phyloP scores from a whole-genome alignment of 2,888 invertebrate species.

The Embidobia sp. region DNA sequence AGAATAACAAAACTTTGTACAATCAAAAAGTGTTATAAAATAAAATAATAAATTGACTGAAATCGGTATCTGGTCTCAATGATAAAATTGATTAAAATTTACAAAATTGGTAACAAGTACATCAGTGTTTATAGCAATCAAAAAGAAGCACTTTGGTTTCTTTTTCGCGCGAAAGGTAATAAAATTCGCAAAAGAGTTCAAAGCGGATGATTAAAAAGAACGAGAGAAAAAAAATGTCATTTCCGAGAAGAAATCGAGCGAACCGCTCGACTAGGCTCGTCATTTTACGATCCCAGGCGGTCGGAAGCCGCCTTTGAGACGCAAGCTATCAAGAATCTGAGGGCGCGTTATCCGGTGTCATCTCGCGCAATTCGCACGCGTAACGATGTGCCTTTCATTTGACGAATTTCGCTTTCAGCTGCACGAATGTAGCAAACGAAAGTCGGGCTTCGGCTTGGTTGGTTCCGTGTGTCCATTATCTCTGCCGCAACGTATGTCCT shows the following conservation, averaged over 20 bases:
- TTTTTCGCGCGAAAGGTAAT: no score
- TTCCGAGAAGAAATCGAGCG: conserved; percentile 15
- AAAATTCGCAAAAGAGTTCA: conserved; percentile 1
- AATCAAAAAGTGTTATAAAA: no score
- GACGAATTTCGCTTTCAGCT: conserved; percentile 44
- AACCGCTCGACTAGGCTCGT: neutral
- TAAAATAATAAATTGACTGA: no score
- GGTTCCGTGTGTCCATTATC: no score
- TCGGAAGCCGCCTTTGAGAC: conserved; percentile 15
- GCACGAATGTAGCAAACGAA: conserved; percentile 20
- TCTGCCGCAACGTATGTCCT: no score
- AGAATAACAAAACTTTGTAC: no score
- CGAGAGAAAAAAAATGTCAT: neutral
- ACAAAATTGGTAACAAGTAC: no score
- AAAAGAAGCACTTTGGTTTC: no score
- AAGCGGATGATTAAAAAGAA: conserved; percentile 9
- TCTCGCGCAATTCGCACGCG: conserved; percentile 43
- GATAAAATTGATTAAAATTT: no score
- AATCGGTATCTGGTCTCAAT: no score
- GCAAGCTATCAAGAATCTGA: conserved; percentile 7
- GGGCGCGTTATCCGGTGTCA: conserved; percentile 7
- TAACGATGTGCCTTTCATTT: conserved; percentile 35
- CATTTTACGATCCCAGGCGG: conserved; percentile 14
- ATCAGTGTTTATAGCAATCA: no score
- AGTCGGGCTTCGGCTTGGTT: conserved; percentile 18